Evolutionary conservation across 1,140 invertebrate species (phyloP).

Genomic region (Steinernema khuongi): DNA sequence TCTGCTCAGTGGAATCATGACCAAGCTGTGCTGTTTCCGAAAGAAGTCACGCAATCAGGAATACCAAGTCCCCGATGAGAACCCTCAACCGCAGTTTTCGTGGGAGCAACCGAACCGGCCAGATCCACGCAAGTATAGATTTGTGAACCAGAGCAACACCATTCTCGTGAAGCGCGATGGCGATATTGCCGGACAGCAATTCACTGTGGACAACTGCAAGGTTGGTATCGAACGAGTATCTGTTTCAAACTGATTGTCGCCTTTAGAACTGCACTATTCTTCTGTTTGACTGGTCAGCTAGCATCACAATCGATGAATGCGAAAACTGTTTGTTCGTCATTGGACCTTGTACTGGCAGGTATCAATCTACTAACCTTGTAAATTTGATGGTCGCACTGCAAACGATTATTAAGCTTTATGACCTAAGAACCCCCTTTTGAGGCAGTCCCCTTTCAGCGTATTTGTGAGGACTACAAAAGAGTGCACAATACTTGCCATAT

Average conservation of each 20-base stretch:
- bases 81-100: background rate
- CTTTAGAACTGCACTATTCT: conserved; percentile 9
- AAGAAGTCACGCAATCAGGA: background rate
- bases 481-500: background rate
- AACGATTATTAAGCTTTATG: background rate
- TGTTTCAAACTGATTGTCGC: background rate
- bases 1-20: background rate
- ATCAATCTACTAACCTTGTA: background rate
- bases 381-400: no score
- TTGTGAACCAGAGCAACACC: background rate
- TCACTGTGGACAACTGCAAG: conserved; percentile 12
- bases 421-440: background rate
- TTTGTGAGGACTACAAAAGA: background rate
- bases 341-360: background rate
- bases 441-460: background rate
- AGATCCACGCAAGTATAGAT: background rate
- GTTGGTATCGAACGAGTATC: background rate
- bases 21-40: background rate
- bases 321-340: background rate
- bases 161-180: background rate
- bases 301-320: background rate
- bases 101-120: background rate
- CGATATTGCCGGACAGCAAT: background rate
- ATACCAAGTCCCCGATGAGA: background rate
- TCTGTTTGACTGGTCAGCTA: background rate